phyloP scores from a whole-genome alignment of 2,888 invertebrate species.

The Andrena haemorrhoa region DNA sequence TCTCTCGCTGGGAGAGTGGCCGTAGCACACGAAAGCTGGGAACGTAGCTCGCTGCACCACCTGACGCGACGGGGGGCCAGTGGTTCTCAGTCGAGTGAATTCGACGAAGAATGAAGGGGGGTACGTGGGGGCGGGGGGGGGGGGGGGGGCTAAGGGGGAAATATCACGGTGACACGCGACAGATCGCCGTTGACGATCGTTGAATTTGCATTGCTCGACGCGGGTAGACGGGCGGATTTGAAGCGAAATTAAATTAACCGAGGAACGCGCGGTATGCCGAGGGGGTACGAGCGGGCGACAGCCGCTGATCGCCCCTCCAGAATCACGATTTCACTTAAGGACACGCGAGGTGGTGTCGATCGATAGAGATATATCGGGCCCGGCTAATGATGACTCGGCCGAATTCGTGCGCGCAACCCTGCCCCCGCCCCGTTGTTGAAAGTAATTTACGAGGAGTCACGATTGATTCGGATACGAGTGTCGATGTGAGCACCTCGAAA shows the following conservation, averaged over 20 bases:
- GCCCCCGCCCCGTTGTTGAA: slow-evolving; percentile 34
- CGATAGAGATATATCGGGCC: slow-evolving; percentile 77
- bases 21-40: slow-evolving; percentile 75
- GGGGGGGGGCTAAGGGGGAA: not conserved
- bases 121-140: not conserved
- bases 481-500: slow-evolving; percentile 79
- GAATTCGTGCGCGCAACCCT: slow-evolving; percentile 57
- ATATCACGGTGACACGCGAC: slow-evolving; percentile 19
- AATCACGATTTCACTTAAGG: slow-evolving; percentile 74
- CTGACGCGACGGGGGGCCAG: slow-evolving; percentile 78
- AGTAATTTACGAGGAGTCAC: slow-evolving; percentile 76
- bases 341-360: slow-evolving; percentile 74
- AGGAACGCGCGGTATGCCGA: slow-evolving; percentile 37
- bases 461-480: slow-evolving; percentile 76
- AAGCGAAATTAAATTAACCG: slow-evolving; percentile 58
- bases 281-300: slow-evolving; percentile 10
- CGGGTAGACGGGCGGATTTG: not conserved
- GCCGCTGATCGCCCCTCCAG: slow-evolving; percentile 38
- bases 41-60: slow-evolving; percentile 74
- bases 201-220: slow-evolving; percentile 14
- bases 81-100: slow-evolving; percentile 68
- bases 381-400: slow-evolving; percentile 77
- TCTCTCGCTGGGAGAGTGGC: slow-evolving; percentile 53
- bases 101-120: no score
- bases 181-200: not conserved